These are phyloP conservation scores for Perodicticus potto DNA, from an alignment of 2,797 vertebrate species.

Conservation along the genomic window DNA sequence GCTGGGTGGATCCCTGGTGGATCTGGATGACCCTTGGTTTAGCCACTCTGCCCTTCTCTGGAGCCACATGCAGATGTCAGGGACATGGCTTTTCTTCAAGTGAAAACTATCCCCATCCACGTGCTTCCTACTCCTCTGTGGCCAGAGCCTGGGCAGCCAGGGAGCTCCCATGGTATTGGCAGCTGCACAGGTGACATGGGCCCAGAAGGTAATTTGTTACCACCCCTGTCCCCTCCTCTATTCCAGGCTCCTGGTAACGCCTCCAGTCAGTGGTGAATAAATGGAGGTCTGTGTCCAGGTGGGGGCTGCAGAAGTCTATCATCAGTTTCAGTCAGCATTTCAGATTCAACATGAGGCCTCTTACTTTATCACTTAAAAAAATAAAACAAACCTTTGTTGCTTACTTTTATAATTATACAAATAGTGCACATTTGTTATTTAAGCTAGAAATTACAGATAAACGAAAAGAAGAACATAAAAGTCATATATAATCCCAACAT, in stretches of 20 bases:
- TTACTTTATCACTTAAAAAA: neutral
- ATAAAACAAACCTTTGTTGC: neutral
- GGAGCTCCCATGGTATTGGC: neutral
- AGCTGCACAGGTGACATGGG: neutral
- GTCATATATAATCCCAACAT: neutral
- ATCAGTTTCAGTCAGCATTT: neutral
- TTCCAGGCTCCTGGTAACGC: neutral
- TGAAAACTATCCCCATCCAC: neutral
- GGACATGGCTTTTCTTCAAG: neutral
- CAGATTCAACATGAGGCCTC: neutral
- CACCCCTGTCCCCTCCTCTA: neutral
- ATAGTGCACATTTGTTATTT: neutral
- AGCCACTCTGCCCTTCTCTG: neutral
- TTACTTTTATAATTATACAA: constrained; percentile 21
- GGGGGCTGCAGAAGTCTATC: accelerated
- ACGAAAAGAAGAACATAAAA: constrained; percentile 57
- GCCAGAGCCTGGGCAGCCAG: neutral
- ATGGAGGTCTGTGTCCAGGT: accelerated
- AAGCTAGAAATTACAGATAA: constrained; percentile 34
- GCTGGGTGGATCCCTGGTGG: neutral
- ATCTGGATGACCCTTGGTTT: neutral
- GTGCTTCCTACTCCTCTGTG: neutral
- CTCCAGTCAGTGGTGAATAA: neutral
- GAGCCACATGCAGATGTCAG: neutral
- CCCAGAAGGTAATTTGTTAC: too few relatives aligned